These are phyloP conservation scores for Melanotaenia boesemani DNA, from an alignment of 2,797 vertebrate genomes.

Conservation along the genomic window DNA sequence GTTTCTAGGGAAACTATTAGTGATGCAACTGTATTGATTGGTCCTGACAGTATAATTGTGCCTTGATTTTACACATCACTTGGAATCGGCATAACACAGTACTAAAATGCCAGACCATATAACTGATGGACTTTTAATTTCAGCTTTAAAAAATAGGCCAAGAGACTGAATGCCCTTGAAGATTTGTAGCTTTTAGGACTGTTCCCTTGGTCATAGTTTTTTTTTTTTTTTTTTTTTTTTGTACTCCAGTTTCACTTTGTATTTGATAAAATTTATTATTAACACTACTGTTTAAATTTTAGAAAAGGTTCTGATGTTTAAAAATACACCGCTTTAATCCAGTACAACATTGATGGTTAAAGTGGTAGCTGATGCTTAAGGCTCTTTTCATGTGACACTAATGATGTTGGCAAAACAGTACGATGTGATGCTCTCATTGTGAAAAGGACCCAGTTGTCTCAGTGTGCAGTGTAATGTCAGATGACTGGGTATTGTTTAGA, in stretches of 20 bases:
- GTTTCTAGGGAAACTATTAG: neutral
- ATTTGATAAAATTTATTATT: neutral
- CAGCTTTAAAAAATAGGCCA: neutral
- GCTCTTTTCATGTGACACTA: neutral
- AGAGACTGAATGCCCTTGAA: neutral
- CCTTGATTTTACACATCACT: neutral
- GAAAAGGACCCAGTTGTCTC: neutral
- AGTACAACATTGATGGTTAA: no score
- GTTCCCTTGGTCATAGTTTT: neutral
- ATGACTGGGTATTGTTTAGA: slow-evolving; percentile 6
- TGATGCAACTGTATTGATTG: neutral
- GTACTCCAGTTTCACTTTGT: neutral
- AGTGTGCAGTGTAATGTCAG: neutral
- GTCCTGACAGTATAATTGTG: neutral
- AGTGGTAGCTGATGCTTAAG: no score
- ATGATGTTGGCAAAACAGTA: neutral
- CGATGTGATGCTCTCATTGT: neutral
- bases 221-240: neutral
- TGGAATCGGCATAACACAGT: no score
- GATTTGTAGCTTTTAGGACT: neutral
- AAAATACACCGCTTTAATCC: no score
- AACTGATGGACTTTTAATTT: no score
- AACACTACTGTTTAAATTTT: neutral
- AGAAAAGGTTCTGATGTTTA: neutral
- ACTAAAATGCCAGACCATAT: no score